A percentile compares a stretch with the other conserved stretches of the same genome.
These are phyloP conservation scores for Chromobotia macracanthus DNA, from an alignment of 2,797 vertebrate genomes.

Conservation along the genomic window DNA sequence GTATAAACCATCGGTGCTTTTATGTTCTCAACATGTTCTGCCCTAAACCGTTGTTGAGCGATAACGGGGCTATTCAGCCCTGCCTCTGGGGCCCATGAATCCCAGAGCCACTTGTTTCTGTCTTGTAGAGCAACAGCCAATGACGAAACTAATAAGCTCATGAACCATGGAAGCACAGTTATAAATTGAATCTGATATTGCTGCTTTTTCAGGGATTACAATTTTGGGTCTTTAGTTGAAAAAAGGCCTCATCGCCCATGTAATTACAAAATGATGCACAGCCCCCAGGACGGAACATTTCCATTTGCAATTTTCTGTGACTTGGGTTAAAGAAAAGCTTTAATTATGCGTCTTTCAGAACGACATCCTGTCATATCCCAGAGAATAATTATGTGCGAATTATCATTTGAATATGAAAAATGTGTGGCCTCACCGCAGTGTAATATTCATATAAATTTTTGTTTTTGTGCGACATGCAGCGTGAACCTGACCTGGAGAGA, in stretches of 20 bases:
- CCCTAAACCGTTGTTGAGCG: conserved; percentile 7
- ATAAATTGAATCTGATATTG: conserved; percentile 22
- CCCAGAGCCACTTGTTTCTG: conserved; percentile 19
- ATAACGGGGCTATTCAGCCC: not conserved
- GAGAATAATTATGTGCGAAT: conserved; percentile 43
- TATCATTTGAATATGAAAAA: conserved; percentile 27
- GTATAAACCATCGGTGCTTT: conserved; percentile 11
- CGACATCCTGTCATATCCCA: conserved; percentile 25
- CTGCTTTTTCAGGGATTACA: conserved; percentile 17
- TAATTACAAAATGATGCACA: conserved; percentile 43
- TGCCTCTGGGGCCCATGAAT: not conserved
- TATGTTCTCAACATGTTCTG: not conserved
- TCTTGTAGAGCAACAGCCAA: conserved; percentile 1
- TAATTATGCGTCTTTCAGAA: conserved; percentile 39
- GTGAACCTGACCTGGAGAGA: conserved; percentile 97
- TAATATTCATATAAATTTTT: not conserved
- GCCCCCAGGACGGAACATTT: conserved; percentile 18
- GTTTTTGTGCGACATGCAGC: conserved; percentile 66
- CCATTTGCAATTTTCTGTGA: conserved; percentile 39
- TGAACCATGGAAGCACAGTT: conserved; percentile 26
- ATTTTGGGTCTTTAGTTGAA: conserved; percentile 24
- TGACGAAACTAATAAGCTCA: conserved; percentile 26
- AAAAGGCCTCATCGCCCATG: not conserved
- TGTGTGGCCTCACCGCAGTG: conserved; percentile 6
- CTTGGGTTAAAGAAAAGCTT: conserved; percentile 29